Conservation (phyloP, 35 echinoderm and acorn worm species). For the Heliocidaris tuberculata region DNA sequence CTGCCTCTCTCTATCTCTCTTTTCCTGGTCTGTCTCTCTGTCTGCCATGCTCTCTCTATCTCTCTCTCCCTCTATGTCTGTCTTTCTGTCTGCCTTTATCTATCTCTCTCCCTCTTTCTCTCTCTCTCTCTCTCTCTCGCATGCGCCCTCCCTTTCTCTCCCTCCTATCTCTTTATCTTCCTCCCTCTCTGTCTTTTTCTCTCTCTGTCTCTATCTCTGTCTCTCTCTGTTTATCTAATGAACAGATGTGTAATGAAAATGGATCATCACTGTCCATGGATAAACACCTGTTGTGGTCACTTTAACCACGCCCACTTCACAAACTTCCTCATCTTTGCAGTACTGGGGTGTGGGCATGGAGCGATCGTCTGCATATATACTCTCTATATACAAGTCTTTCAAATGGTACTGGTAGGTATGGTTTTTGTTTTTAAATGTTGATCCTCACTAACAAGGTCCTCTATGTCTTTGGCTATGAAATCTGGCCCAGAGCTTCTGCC, state of each 20-base stretch:
- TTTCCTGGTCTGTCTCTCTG: no score
- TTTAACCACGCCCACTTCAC: slow-evolving; percentile 89
- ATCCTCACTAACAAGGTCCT: neutral
- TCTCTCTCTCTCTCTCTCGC: no score
- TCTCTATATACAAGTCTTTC: slow-evolving; percentile 81
- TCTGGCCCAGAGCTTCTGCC: neutral
- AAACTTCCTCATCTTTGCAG: slow-evolving; percentile 82
- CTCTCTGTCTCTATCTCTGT: no score
- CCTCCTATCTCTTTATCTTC: no score
- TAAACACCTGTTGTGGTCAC: slow-evolving; percentile 96
- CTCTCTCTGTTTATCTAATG: neutral
- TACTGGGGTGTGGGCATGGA: slow-evolving; percentile 83
- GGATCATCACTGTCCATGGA: slow-evolving; percentile 99
- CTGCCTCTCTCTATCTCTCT: no score
- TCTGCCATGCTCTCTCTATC: no score
- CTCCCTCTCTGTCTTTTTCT: no score
- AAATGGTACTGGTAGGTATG: slow-evolving; percentile 64
- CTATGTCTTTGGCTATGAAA: neutral
- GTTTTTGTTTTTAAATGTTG: neutral
- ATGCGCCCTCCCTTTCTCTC: no score
- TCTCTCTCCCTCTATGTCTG: no score
- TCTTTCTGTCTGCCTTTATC: no score
- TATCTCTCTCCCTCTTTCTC: no score
- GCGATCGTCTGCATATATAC: slow-evolving; percentile 72
- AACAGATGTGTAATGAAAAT: slow-evolving; percentile 99